These are phyloP conservation scores for Dasyprocta punctata DNA, from an alignment of 2,113 vertebrate species.

Conservation along the genomic window DNA sequence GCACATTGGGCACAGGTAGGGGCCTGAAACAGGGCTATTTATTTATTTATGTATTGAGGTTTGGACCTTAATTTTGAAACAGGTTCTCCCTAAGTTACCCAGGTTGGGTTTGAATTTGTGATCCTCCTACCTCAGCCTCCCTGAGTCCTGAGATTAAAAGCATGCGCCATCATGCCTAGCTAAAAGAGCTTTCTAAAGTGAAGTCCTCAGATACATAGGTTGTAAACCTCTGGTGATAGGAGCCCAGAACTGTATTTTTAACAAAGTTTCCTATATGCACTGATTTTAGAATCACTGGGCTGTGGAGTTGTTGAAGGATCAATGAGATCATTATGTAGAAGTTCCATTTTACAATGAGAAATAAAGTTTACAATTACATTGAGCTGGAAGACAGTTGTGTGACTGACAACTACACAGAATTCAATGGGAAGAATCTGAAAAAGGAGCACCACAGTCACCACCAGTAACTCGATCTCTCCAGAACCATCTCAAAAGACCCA, in stretches of 20 bases:
- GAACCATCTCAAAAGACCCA: neutral
- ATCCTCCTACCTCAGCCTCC: neutral
- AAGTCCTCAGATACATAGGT: neutral
- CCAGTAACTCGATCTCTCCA: rapidly evolving
- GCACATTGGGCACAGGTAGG: neutral
- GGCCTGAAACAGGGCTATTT: neutral
- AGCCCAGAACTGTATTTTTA: neutral
- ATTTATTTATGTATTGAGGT: neutral
- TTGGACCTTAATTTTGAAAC: neutral
- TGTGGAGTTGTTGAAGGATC: neutral
- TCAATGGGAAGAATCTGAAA: neutral
- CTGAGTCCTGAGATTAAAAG: neutral
- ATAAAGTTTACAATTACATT: neutral
- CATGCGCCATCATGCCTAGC: neutral
- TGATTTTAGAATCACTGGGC: neutral
- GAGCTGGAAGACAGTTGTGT: neutral
- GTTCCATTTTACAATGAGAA: neutral
- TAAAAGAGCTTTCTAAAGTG: neutral
- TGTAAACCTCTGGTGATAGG: neutral
- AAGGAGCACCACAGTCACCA: rapidly evolving
- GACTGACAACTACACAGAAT: neutral
- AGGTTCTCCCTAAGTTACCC: no score
- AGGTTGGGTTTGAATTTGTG: neutral
- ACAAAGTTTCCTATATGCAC: neutral
- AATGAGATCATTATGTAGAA: no score